Evolutionary conservation across 2,888 invertebrate genomes (phyloP).

Genomic region (Drosophila putrida): DNA sequence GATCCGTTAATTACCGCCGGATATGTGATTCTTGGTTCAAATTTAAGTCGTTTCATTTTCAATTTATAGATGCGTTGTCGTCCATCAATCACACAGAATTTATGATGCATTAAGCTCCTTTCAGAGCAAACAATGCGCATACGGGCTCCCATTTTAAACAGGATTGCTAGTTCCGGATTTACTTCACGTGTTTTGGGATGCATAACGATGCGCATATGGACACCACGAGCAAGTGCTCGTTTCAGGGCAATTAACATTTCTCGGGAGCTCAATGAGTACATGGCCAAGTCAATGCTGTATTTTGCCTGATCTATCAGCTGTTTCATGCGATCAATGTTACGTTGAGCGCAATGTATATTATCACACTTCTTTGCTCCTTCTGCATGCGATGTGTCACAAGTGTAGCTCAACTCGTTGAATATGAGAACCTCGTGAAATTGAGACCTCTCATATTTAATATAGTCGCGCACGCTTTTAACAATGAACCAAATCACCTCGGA

Average conservation of each 20-base stretch:
- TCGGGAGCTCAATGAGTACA: neutral
- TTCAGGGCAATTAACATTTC: neutral
- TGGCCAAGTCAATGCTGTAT: conserved; percentile 1
- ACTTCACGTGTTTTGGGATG: neutral
- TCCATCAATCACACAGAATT: conserved; percentile 7
- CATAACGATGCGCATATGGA: neutral
- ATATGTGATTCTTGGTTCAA: neutral
- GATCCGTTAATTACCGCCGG: conserved; percentile 3
- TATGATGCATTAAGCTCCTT: neutral
- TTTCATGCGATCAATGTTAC: neutral
- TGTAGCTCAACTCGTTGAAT: conserved; percentile 5
- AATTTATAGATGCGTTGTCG: neutral
- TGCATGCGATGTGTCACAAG: neutral
- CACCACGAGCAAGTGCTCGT: neutral
- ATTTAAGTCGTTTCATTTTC: neutral
- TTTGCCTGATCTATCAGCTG: conserved; percentile 3
- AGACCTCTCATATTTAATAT: neutral
- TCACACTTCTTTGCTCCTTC: neutral
- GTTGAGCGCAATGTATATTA: conserved; percentile 1
- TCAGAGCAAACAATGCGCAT: neutral
- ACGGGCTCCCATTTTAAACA: neutral
- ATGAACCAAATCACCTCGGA: conserved; percentile 6
- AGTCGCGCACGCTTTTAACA: neutral
- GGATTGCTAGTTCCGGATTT: neutral
- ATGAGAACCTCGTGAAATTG: conserved; percentile 3